These are phyloP conservation scores for Platorchestia sp. DNA, from an alignment of 1,140 invertebrate genomes.

Conservation along the genomic window DNA sequence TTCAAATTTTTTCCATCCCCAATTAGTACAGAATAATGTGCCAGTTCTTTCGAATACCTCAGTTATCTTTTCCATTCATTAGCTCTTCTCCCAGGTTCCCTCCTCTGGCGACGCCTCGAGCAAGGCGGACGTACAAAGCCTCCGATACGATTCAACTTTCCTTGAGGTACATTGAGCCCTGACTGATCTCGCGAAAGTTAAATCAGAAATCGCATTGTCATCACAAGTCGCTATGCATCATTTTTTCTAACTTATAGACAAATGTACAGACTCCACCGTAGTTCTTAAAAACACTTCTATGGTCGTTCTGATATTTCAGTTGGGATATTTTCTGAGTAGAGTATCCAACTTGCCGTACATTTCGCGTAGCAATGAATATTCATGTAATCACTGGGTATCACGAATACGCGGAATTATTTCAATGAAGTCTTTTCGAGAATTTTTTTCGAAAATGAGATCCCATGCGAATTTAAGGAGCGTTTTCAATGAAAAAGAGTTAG, in stretches of 20 bases:
- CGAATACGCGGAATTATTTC: not conserved
- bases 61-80: not conserved
- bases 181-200: slow-evolving; percentile 43
- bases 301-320: not conserved
- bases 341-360: not conserved
- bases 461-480: not conserved
- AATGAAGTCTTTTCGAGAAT: not conserved
- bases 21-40: not conserved
- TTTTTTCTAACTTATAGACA: not conserved
- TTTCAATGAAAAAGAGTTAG: not conserved
- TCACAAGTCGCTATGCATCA: not conserved
- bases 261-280: not conserved
- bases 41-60: not conserved
- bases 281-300: not conserved
- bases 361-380: not conserved
- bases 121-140: not conserved
- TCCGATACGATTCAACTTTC: slow-evolving; percentile 25
- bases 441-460: not conserved
- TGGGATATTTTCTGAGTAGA: not conserved
- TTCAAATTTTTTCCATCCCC: not conserved
- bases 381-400: not conserved
- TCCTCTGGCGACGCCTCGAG: not conserved
- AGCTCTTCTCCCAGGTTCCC: not conserved
- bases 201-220: slow-evolving; percentile 14
- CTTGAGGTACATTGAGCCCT: slow-evolving; percentile 31